Percentiles rank a stretch among this genome's conserved stretches.
Conservation (phyloP, 2,797 vertebrate species). For the Prunella strophiata region DNA sequence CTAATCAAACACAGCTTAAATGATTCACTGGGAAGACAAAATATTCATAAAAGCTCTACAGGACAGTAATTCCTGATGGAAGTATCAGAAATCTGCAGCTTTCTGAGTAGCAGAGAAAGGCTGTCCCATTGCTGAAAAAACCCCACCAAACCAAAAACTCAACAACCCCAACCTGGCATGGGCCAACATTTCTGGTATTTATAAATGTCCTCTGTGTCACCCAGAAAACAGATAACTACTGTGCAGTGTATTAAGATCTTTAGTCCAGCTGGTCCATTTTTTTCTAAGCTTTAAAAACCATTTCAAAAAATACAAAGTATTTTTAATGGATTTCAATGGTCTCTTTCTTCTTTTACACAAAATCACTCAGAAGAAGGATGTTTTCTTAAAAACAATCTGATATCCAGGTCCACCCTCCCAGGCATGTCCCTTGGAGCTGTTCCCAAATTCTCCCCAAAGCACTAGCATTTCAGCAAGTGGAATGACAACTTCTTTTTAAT, state of each 20-base stretch:
- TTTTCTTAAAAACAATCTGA: conserved; percentile 61
- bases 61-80: conserved; percentile 6
- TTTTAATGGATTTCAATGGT: conserved; percentile 52
- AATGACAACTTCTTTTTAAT: conserved; percentile 66
- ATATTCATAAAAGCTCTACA: background rate
- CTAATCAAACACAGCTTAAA: conserved; percentile 44
- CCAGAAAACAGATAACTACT: conserved; percentile 47
- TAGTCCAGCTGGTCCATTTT: conserved; percentile 13
- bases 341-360: conserved; percentile 52
- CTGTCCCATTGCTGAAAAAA: background rate
- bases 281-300: conserved; percentile 23
- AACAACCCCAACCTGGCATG: background rate
- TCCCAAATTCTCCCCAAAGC: conserved; percentile 55
- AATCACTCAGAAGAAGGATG: conserved; percentile 39
- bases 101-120: background rate
- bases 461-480: background rate
- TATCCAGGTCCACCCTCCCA: conserved; percentile 60
- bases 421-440: conserved; percentile 52
- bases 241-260: conserved; percentile 14
- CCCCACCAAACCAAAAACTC: background rate
- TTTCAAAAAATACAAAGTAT: conserved; percentile 56
- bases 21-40: conserved; percentile 29
- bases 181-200: conserved; percentile 15
- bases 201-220: background rate
- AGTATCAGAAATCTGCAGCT: conserved; percentile 14